Conservation (phyloP, 2,888 invertebrate genomes). For the Chrysopilus asiliformis region DNA sequence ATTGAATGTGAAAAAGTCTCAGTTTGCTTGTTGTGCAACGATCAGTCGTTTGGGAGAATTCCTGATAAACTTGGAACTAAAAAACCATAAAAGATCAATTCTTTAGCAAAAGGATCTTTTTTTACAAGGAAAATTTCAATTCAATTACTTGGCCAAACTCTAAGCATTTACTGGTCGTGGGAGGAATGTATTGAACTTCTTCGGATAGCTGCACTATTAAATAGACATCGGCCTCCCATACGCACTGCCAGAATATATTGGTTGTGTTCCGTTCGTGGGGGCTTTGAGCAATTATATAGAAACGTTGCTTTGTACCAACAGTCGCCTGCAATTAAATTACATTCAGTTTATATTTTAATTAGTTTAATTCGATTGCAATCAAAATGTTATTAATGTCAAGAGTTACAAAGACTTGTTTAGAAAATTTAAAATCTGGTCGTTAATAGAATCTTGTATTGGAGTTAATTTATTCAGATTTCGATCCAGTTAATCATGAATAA, state of each 20-base stretch:
- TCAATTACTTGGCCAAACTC: slow-evolving; percentile 53
- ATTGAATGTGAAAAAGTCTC: slow-evolving; percentile 42
- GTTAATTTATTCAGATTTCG: too few relatives aligned
- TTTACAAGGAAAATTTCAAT: neutral
- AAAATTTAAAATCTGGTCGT: too few relatives aligned
- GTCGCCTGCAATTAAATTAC: slow-evolving; percentile 51
- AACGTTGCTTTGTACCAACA: slow-evolving; percentile 67
- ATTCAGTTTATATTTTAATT: too few relatives aligned
- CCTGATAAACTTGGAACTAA: slow-evolving; percentile 58
- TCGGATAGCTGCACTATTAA: slow-evolving; percentile 67
- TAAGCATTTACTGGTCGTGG: slow-evolving; percentile 42
- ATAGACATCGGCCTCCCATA: slow-evolving; percentile 78
- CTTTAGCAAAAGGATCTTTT: neutral
- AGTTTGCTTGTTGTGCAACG: slow-evolving; percentile 49
- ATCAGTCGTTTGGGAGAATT: slow-evolving; percentile 51
- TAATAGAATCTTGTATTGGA: too few relatives aligned
- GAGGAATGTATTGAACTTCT: slow-evolving; percentile 47
- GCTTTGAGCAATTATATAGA: slow-evolving; percentile 57
- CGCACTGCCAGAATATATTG: slow-evolving; percentile 72
- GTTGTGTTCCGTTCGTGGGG: slow-evolving; percentile 30
- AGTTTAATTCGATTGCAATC: too few relatives aligned
- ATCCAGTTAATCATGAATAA: too few relatives aligned
- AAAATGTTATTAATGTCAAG: too few relatives aligned
- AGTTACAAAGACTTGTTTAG: too few relatives aligned
- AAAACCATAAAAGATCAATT: too few relatives aligned